Percentiles rank a stretch among this genome's conserved stretches.
Evolutionary conservation across 1,140 invertebrate genomes (phyloP).

Genomic region (Zaprionus inermis): DNA sequence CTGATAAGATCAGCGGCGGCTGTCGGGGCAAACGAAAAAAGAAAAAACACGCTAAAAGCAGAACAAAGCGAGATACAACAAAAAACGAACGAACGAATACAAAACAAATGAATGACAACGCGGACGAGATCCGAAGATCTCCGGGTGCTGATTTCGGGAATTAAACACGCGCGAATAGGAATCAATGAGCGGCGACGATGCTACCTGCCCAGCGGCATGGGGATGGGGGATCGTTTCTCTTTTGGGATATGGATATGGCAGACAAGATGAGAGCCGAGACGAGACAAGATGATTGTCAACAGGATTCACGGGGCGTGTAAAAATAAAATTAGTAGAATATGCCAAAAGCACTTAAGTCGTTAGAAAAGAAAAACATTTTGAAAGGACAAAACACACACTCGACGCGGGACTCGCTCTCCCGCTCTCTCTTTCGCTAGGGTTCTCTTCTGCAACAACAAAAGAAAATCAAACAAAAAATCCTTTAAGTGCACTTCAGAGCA

Average conservation of each 20-base stretch:
- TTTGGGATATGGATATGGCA: slow-evolving; percentile 51
- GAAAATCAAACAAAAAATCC: slow-evolving; percentile 46
- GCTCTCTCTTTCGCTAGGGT: not conserved
- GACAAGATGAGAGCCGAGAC: slow-evolving; percentile 52
- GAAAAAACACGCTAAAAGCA: slow-evolving; percentile 44
- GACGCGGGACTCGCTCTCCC: not conserved
- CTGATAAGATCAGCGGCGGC: slow-evolving; percentile 79
- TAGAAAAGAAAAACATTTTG: slow-evolving; percentile 82
- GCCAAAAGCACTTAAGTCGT: slow-evolving; percentile 73
- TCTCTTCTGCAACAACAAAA: slow-evolving; percentile 42
- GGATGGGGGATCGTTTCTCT: slow-evolving; percentile 46
- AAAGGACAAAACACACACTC: slow-evolving; percentile 75
- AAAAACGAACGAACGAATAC: slow-evolving; percentile 32
- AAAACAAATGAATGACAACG: slow-evolving; percentile 69
- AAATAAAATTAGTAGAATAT: slow-evolving; percentile 78
- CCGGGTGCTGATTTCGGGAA: slow-evolving; percentile 70
- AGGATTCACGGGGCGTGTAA: slow-evolving; percentile 54
- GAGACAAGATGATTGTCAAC: slow-evolving; percentile 73
- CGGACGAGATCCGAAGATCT: slow-evolving; percentile 64
- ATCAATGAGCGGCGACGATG: slow-evolving; percentile 57
- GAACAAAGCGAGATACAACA: slow-evolving; percentile 60
- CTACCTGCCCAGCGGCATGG: slow-evolving; percentile 31
- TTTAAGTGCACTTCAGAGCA: slow-evolving; percentile 80
- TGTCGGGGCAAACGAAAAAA: slow-evolving; percentile 42
- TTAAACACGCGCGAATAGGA: slow-evolving; percentile 80